phyloP scores from a whole-genome alignment of 2,113 vertebrate species.

The Cebidichthys violaceus region DNA sequence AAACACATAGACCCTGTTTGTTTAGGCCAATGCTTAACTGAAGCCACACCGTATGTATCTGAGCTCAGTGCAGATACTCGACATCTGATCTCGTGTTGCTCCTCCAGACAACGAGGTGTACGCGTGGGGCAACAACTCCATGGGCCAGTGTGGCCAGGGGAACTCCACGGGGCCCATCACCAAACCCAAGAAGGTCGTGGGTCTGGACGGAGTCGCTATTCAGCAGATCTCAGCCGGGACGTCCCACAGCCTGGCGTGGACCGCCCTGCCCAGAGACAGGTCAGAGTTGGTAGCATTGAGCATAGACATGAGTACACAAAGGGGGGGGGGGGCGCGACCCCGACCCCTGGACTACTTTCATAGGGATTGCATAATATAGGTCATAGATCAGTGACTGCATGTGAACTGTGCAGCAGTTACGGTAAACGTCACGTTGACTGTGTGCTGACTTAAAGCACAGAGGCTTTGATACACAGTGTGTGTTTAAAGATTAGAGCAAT shows the following conservation, averaged over 20 bases:
- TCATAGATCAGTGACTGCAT: neutral
- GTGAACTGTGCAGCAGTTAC: neutral
- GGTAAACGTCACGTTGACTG: too few relatives aligned
- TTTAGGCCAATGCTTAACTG: conserved; percentile 19
- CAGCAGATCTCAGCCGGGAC: conserved; percentile 98
- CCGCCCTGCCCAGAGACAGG: conserved; percentile 97
- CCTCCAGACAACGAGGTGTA: conserved; percentile 97
- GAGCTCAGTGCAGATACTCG: neutral
- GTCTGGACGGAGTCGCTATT: conserved; percentile 94
- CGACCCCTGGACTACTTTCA: neutral
- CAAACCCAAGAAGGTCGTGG: conserved; percentile 98
- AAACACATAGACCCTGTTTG: conserved; percentile 7
- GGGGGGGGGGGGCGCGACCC: too few relatives aligned
- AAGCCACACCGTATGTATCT: neutral
- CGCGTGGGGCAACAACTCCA: conserved; percentile 99
- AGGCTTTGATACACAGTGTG: too few relatives aligned
- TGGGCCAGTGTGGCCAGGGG: conserved; percentile 98
- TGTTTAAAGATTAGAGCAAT: too few relatives aligned
- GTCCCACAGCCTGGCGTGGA: conserved; percentile 98
- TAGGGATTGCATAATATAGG: neutral
- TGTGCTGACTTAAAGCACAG: too few relatives aligned
- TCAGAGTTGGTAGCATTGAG: conserved; percentile 56
- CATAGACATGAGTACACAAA: neutral
- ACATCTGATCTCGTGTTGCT: neutral
- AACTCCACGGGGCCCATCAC: conserved; percentile 98